Percentiles rank a stretch among this genome's conserved stretches.
Evolutionary conservation across 1,140 invertebrate species (phyloP).

Genomic region (Leucophenga varia): DNA sequence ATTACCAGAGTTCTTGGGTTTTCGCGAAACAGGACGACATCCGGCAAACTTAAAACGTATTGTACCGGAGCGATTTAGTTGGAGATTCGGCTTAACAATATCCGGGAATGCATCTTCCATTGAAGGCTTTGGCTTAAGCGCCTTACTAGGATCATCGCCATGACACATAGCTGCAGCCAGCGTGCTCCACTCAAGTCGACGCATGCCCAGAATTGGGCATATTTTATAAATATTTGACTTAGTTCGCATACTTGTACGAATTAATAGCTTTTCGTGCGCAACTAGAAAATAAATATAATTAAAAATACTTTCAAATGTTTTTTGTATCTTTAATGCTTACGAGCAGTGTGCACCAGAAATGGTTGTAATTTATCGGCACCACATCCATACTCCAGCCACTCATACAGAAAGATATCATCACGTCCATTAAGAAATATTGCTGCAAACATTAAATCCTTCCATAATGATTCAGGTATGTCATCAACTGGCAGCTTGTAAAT

Average conservation of each 20-base stretch:
- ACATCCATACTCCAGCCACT: conserved; percentile 48
- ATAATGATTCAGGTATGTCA: conserved; percentile 34
- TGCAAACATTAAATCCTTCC: conserved; percentile 34
- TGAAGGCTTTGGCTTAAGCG: conserved; percentile 40
- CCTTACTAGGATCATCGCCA: conserved; percentile 47
- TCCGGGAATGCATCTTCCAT: conserved; percentile 38
- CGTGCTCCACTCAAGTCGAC: conserved; percentile 47
- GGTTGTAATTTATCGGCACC: conserved; percentile 41
- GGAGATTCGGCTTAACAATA: conserved; percentile 34
- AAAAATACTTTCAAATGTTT: background rate
- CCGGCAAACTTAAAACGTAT: conserved; percentile 53
- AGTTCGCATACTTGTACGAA: conserved; percentile 12
- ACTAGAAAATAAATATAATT: background rate
- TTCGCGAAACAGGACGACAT: conserved; percentile 42
- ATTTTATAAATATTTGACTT: conserved; percentile 27
- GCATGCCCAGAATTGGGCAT: conserved; percentile 35
- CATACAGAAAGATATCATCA: conserved; percentile 50
- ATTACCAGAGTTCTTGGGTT: conserved; percentile 24
- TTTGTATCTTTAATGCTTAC: conserved; percentile 13
- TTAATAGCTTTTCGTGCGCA: background rate
- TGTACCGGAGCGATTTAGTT: conserved; percentile 38
- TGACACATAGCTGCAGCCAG: conserved; percentile 53
- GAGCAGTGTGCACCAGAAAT: conserved; percentile 38
- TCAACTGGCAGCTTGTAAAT: conserved; percentile 39
- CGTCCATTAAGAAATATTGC: conserved; percentile 39